Evolutionary conservation across 1,140 invertebrate species (phyloP).

Genomic region (Drosophila kurseongensis): DNA sequence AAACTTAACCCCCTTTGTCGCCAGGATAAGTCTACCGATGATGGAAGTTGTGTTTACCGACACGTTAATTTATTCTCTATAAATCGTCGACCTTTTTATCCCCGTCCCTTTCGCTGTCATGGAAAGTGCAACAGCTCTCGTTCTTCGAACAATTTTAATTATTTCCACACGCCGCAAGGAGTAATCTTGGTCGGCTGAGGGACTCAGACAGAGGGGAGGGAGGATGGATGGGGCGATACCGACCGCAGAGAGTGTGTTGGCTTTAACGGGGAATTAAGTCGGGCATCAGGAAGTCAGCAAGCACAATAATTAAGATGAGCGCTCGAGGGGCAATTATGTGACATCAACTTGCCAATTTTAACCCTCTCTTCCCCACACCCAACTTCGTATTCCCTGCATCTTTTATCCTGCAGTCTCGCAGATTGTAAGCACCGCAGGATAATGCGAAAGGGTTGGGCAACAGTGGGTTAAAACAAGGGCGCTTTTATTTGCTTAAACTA

Average conservation of each 20-base stretch:
- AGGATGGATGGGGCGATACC: not conserved
- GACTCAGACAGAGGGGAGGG: not conserved
- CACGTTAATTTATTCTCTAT: constrained; percentile 7
- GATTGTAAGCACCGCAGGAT: constrained; percentile 11
- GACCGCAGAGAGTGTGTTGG: constrained; percentile 31
- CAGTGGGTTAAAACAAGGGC: constrained; percentile 1
- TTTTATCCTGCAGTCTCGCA: constrained; percentile 8
- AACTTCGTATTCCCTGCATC: not conserved
- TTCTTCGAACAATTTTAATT: constrained; percentile 33
- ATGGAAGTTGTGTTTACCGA: constrained; percentile 8
- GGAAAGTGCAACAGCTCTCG: not conserved
- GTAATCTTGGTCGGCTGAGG: constrained; percentile 4
- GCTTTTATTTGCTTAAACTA: too few species aligned
- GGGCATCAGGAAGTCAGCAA: constrained; percentile 40
- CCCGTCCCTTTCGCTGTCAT: not conserved
- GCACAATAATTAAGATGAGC: constrained; percentile 48
- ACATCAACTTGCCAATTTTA: constrained; percentile 48
- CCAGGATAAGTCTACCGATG: not conserved
- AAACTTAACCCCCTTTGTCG: not conserved
- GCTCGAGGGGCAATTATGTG: constrained; percentile 48
- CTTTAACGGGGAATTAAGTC: constrained; percentile 46
- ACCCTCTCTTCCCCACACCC: not conserved
- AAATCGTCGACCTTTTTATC: too few species aligned
- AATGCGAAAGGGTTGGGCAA: not conserved
- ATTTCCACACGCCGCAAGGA: constrained; percentile 22